Percentiles rank a stretch among this genome's conserved stretches.
These are phyloP conservation scores for Scaptomyza graminum DNA, from an alignment of 1,140 invertebrate species.

Conservation along the genomic window DNA sequence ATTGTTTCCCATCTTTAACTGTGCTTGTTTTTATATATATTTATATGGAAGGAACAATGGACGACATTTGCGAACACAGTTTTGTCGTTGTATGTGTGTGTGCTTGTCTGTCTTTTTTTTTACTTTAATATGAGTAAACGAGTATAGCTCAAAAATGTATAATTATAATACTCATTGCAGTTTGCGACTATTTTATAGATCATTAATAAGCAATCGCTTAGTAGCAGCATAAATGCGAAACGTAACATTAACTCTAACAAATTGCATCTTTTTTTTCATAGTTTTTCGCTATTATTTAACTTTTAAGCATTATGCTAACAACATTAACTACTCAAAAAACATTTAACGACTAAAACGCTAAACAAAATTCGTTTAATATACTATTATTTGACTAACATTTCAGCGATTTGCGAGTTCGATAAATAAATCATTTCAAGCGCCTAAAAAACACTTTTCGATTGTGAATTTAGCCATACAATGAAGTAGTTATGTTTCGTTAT, in stretches of 20 bases:
- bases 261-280: conserved; percentile 22
- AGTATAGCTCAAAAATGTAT: not conserved
- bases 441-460: conserved; percentile 9
- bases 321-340: conserved; percentile 65
- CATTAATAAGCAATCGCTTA: conserved; percentile 26
- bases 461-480: conserved; percentile 4
- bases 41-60: conserved; percentile 77
- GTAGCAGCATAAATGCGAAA: conserved; percentile 74
- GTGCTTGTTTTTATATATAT: conserved; percentile 31
- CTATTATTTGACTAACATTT: conserved; percentile 8
- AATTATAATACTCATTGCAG: conserved; percentile 3
- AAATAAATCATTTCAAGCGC: not conserved
- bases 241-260: conserved; percentile 65
- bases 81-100: conserved; percentile 49
- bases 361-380: conserved; percentile 64
- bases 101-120: conserved; percentile 6
- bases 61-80: conserved; percentile 67
- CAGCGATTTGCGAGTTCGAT: conserved; percentile 8
- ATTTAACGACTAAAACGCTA: conserved; percentile 64
- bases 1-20: not conserved
- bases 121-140: not conserved
- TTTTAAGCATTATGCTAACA: conserved; percentile 50
- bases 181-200: conserved; percentile 33
- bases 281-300: conserved; percentile 4
- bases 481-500: conserved; percentile 2